Base-by-base conservation (phyloP, 2,888 invertebrate genomes). In the Microdon myrmicae region DNA sequence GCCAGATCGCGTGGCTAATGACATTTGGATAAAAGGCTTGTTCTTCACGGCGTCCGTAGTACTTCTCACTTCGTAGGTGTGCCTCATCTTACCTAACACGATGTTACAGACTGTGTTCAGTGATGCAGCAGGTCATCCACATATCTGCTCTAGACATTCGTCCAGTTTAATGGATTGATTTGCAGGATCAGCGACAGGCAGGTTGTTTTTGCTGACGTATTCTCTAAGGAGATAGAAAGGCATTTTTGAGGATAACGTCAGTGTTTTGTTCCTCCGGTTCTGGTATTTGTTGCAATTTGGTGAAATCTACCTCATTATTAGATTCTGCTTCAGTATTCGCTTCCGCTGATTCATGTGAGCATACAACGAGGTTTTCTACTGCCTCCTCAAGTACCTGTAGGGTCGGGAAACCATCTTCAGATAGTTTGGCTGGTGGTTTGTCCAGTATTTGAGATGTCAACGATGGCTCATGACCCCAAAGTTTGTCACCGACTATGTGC, bases 21-120 rank as follows among this genome's bases (percentile, higher is more conserved):
- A 85, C 81, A 96, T 87, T 69, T 85, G 86, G 68, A 96, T 87
- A 3, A 90, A 88, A 22, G 90, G 87, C 38, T 94, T 82, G 75
- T 88, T 87, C 73, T 88, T 89, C 69, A 73, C 73, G 12, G 82
- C 79, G 25, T 74, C 77, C 44, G 74, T 78, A 23, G 72, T 72
- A 35, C 74, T 76, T 54, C 77, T 74, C 80, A 80, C 80, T 39
- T 79, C 78, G 60, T 75, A 80, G 1, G 77, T 75, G 48, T 79
- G 77, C 32, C 75, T 71, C 90, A 94, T 90, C 72, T 86, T 85
- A 7, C 81, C 81, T 48, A 84, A 81, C 39, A 91, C 84, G 38
- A 83, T 83, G 17, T 83, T 80, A 74, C 87, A 86, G 9, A 92
- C 78, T 70, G 87, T 87, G 70, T 90, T 91, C 85, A 94, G 89